Evolutionary conservation across 1,140 invertebrate species (phyloP).

Genomic region (Drosophila ohnishii): DNA sequence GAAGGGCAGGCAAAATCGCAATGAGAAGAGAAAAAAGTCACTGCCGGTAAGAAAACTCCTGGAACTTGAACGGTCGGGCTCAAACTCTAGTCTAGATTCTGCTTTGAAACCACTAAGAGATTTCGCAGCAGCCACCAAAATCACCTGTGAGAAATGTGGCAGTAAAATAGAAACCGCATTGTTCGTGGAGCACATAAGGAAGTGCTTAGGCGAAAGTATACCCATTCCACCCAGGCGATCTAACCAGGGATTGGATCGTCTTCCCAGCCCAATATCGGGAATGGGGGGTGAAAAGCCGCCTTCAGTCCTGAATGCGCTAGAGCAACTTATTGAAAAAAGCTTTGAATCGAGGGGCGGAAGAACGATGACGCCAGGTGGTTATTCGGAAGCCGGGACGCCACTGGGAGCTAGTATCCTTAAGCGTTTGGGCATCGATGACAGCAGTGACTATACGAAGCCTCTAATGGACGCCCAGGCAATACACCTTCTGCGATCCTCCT

Average conservation of each 20-base stretch:
- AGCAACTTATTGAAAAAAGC: constrained; percentile 98
- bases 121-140: constrained; percentile 87
- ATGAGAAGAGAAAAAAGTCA: constrained; percentile 95
- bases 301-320: constrained; percentile 96
- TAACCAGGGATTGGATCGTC: constrained; percentile 74
- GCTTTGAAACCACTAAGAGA: constrained; percentile 87
- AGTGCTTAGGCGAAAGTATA: constrained; percentile 90
- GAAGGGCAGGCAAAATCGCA: constrained; percentile 90
- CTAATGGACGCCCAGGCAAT: constrained; percentile 93
- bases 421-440: constrained; percentile 96
- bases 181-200: constrained; percentile 96
- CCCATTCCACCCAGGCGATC: constrained; percentile 83
- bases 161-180: constrained; percentile 96
- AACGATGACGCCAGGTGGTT: constrained; percentile 34
- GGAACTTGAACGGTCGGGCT: constrained; percentile 93
- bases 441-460: constrained; percentile 95
- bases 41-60: constrained; percentile 95
- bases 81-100: constrained; percentile 84
- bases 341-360: constrained; percentile 92
- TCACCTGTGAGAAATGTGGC: constrained; percentile 97
- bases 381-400: constrained; percentile 85
- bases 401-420: constrained; percentile 95
- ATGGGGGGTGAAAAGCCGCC: constrained; percentile 84
- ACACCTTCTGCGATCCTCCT: constrained; percentile 89
- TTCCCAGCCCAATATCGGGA: constrained; percentile 85